Base-by-base conservation (phyloP, 2,113 vertebrate species). In the Ailurus styani region DNA sequence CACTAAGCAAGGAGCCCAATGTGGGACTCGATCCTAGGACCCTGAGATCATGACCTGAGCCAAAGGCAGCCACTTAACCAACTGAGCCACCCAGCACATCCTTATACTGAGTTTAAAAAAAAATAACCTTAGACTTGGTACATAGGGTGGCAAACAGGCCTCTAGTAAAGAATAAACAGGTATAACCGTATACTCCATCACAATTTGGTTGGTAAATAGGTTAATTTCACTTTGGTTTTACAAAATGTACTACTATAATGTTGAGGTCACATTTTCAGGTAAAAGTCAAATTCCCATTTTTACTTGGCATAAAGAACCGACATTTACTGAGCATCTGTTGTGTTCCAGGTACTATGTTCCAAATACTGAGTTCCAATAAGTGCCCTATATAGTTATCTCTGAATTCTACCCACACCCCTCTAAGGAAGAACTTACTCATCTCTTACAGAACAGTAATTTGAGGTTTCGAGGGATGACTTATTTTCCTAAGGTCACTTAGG, bases 251-350 rank as follows among this genome's bases (percentile, higher is more conserved):
- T 47, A 31, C 34, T 93, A 52, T 54, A 83, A 2, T 37, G 34
- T 12, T 66, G 34, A 93, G 42, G n/a, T 29, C 62, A 84, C 42
- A 62, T 66, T 68, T 83, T 85, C 11, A 54, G 73, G 10, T 83
- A 90, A 94, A 85, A 84, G 52, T 55, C 60, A 85, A 3, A 52
- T 90, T 92, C 55, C 34, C n/a, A 79, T 34, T 95, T 96, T 94
- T 54, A 75, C 18, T n/a, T 60, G 50, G 15, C n/a, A 40, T 21
- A 60, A 78, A 94, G 40, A 64, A 85, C 7, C 17, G 84, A 18
- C 7, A 68, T 62, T 84, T 90, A 47, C 0, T 62, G 20, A 64
- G 40, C 64, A 18, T 25, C 50, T 83, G 6, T 10, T 87, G 2
- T 54, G 3, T 31, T 21, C 70, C 12, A 55, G 55, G 17, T 31